phyloP scores from a whole-genome alignment of 2,888 invertebrate genomes.

The Calameuta idolon region DNA sequence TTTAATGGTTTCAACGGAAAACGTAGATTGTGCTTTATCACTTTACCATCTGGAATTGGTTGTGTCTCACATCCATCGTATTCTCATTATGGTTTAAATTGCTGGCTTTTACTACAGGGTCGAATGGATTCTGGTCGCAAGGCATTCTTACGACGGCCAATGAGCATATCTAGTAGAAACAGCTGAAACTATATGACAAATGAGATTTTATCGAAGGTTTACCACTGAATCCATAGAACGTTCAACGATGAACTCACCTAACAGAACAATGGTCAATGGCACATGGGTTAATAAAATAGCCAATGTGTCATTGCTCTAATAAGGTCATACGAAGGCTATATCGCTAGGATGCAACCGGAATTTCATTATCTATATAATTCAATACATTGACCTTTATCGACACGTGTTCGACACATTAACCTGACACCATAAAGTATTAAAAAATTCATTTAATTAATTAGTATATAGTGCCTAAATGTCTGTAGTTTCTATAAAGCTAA shows the following conservation, averaged over 20 bases:
- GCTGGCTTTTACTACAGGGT: background rate
- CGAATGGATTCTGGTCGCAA: background rate
- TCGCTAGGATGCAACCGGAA: background rate
- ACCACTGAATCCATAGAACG: background rate
- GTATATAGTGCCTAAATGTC: background rate
- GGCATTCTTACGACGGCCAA: background rate
- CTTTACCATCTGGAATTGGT: background rate
- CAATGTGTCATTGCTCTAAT: slow-evolving; percentile 22
- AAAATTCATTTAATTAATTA: background rate
- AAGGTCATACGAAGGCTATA: slow-evolving; percentile 12
- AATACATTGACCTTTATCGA: background rate
- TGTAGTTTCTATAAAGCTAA: background rate
- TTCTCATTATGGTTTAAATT: no score
- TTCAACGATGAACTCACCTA: background rate
- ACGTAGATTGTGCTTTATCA: background rate
- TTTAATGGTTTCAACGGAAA: background rate
- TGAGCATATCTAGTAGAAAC: background rate
- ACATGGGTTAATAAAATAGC: slow-evolving; percentile 1
- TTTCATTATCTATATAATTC: background rate
- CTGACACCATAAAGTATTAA: background rate
- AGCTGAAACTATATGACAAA: background rate
- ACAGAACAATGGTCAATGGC: background rate
- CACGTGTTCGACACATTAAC: background rate
- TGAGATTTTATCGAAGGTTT: background rate
- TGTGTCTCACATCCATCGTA: background rate